These are phyloP conservation scores for Dendrolimus pini DNA, from an alignment of 2,888 invertebrate genomes.

Conservation along the genomic window DNA sequence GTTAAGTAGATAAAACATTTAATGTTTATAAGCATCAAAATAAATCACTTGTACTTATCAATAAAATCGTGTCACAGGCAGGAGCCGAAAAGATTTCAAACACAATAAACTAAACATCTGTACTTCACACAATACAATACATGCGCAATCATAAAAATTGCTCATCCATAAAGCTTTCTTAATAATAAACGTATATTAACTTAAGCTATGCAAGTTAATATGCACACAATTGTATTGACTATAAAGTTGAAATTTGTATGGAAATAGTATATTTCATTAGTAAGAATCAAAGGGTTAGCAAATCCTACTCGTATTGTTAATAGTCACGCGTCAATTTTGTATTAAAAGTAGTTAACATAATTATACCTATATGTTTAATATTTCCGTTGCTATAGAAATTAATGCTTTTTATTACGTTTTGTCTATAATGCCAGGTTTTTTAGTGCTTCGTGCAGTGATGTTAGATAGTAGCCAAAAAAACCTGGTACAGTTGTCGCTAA, in stretches of 20 bases:
- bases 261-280: constrained; percentile 50
- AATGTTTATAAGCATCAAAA: no score
- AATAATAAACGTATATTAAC: constrained; percentile 55
- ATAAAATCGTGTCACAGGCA: constrained; percentile 13
- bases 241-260: constrained; percentile 25
- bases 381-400: constrained; percentile 63
- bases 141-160: constrained; percentile 65
- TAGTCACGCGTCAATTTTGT: constrained; percentile 68
- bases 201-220: constrained; percentile 11
- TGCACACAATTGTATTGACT: constrained; percentile 16
- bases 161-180: constrained; percentile 64
- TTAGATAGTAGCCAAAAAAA: no score
- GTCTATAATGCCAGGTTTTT: constrained; percentile 4
- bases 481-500: no score
- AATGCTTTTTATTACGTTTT: constrained; percentile 25
- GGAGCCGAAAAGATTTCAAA: constrained; percentile 25
- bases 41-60: neutral
- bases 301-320: constrained; percentile 70
- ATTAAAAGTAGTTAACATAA: constrained; percentile 41
- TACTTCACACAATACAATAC: constrained; percentile 48
- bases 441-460: neutral
- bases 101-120: constrained; percentile 35
- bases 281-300: constrained; percentile 72
- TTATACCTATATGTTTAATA: constrained; percentile 54
- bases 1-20: no score